Evolutionary conservation across 2,113 vertebrate genomes (phyloP), one percentile per base, ranked within the genome.

Genomic region (Spizaetus ornatus): DNA sequence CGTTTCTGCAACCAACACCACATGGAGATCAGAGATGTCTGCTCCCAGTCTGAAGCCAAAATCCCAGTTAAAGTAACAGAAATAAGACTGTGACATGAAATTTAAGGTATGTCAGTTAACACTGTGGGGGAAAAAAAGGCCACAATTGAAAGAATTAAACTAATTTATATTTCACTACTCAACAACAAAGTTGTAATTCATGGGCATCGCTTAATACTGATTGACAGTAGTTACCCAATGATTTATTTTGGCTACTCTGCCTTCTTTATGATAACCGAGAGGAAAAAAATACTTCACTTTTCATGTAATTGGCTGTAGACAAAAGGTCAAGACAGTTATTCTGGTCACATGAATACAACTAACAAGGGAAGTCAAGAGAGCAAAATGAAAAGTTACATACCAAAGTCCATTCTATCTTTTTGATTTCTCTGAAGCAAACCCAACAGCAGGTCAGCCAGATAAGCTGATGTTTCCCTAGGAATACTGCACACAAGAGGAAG

Each of bases 351-450:
- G 83, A 78, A 86, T 10, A 93, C 34, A 92, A 52, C 50, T 52
- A 52, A 61, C 73, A 91, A 40, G 48, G 16, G 26, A 93, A 87
- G 16, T 45, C 53, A 86, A 56, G 74, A 77, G 27, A 90, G 63
- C 48, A 69, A 88, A 59, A 53, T 7, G 10, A 45, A 86, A 65
- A 50, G 92, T 79, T 81, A 98, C 99, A 95, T 96, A 99, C 99
- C 99, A 90, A 99, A 99, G 96, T 99, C 99, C 98, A 99, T 99
- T 88, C 99, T 98, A 74, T 99, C 99, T 96, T 99, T 99, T 95
- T 99, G 99, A 97, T 99, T 99, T 96, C 99, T 99, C 98, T 99
- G 99, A 95, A 99, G 98, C 92, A 99, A 98, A 70, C 99, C 99
- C 86, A 99, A 97, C 61, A 99, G 97, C 91, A 99, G 98, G 95